Evolutionary conservation across 1,140 invertebrate genomes (phyloP), one percentile per base, ranked within the genome.

Genomic region (Melitaea cinxia): DNA sequence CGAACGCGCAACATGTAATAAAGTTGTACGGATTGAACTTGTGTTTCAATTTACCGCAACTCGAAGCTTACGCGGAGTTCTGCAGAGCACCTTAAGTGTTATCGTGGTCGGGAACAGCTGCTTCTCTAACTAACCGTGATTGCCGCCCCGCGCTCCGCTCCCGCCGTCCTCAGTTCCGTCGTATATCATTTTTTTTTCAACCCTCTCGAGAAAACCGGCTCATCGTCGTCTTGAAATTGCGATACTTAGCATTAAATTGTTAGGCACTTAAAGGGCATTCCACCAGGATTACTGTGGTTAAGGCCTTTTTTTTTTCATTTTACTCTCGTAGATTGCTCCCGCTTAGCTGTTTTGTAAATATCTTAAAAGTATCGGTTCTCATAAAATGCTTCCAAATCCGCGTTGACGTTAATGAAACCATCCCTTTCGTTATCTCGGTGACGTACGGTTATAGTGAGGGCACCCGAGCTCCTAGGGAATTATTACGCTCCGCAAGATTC

Each of bases 171-270:
- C 47, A 54, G 24, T 64, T 68, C 63, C 21, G 47, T 42, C 69
- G 78, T 84, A 75, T 85, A 87, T 85, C 77, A 83, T 87, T 85
- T 89, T 75, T n/a, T n/a, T 86, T 88, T 77, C 75, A 85, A 82
- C 82, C 83, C 83, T 83, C 83, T 84, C 57, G 68, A 82, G 59
- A 65, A 73, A 47, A 21, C 70, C 66, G 70, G 73, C 73, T 82
- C 73, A 75, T 65, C 73, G 76, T 80, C 78, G 70, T 78, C 75
- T 83, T 80, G 70, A 83, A 85, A 89, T 84, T 86, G 82, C 85
- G 75, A 83, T 81, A 85, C 85, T 88, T 87, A 88, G 77, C 78
- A 87, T 87, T 87, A 89, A 89, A 88, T 87, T 87, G 84, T 82
- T 70, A 78, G 74, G 75, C 77, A 78, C 77, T 88, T 84, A 81